Conservation (phyloP, 2,113 vertebrate species). For the Tor tambroides region DNA sequence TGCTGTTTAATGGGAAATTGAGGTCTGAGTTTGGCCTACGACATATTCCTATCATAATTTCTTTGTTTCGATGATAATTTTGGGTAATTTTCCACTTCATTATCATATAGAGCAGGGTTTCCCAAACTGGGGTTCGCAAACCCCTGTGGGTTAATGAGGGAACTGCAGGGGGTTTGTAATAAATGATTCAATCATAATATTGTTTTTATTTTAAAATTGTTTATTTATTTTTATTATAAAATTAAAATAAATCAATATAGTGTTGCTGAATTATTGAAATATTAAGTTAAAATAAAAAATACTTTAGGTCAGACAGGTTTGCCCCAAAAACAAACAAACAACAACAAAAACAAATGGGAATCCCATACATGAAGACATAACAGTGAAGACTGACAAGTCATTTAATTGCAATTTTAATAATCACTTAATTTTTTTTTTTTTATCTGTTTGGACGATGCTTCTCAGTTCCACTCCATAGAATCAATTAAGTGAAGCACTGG, state of each 20-base stretch:
- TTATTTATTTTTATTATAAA: no score
- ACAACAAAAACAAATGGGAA: background rate
- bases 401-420: background rate
- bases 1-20: background rate
- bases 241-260: no score
- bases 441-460: background rate
- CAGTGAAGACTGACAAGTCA: background rate
- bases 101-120: background rate
- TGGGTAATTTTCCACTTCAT: background rate
- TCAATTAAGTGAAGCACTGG: conserved; percentile 4
- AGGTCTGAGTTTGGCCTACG: background rate
- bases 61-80: background rate
- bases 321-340: background rate
- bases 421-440: background rate
- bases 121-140: background rate
- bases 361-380: background rate
- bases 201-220: no score
- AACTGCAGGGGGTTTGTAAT: background rate
- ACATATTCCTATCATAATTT: background rate
- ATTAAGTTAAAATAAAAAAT: no score
- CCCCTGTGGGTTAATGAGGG: background rate
- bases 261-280: background rate
- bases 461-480: background rate
- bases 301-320: background rate
- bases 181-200: background rate